Evolutionary conservation across 2,888 invertebrate species (phyloP), one percentile per base, ranked within the genome.

Genomic region (Heliconius ethilla): DNA sequence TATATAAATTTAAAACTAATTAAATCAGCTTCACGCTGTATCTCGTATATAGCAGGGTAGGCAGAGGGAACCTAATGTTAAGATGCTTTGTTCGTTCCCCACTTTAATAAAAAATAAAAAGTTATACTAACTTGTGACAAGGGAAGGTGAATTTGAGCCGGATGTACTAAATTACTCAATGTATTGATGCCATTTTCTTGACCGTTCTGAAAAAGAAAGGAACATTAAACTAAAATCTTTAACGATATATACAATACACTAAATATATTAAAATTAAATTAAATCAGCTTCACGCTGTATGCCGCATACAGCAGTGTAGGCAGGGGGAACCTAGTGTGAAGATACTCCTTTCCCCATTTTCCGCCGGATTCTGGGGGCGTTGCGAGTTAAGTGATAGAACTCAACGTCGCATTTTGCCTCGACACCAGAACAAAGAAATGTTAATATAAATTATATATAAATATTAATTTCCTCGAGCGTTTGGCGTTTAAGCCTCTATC

Each of bases 91-190:
- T 51, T 18, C 51, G 51, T 51, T 18, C 51, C 18, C 2, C 2
- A 22, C 7, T 51, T 51, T n/a, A 59, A 59, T 59, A n/a, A 59
- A n/a, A 59, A 59, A 59, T 59, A n/a, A 59, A 59, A n/a, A 59
- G 22, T 4, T n/a, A n/a, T 59, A 70, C 51, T 29, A 15, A 76
- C 51, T 27, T 70, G 67, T 67, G 65, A 62, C 18, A 70, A 22
- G 27, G 94, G 94, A 27, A 95, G 86, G 84, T 94, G 94, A 84
- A 95, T 90, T 83, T 95, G 94, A 78, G 94, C 92, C 70, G 94
- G 94, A 84, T 94, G 95, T 76, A 95, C 91, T 76, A 95, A 83
- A 2, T 91, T 90, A 81, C 89, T 90, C 29, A 93, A 85, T 7
- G 89, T 85, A 80, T 85, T 91, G 1, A 92, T 89, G 40, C 93